Base-by-base conservation (phyloP, 2,888 invertebrate species). In the Cinara cedri region DNA sequence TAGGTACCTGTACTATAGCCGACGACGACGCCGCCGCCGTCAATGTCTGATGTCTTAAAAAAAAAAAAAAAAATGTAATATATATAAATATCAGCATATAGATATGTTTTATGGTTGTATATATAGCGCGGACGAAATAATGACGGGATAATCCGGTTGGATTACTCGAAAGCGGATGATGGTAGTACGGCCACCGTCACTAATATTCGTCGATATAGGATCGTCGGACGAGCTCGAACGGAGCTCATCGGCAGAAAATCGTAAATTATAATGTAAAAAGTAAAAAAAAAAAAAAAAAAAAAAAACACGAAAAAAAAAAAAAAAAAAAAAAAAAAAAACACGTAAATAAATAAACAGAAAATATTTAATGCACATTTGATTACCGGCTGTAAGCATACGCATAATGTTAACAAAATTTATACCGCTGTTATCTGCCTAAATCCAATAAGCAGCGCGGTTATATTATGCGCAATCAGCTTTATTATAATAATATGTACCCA, bases 371-470 rank as follows among this genome's bases (percentile, higher is more conserved):
- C 13, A 14, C 62, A 9, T 34, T 62, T 49, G 46, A 63, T 65
- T 16, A 55, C 55, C 19, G n/a, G n/a, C n/a, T n/a, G n/a, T n/a
- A n/a, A n/a, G n/a, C n/a, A n/a, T n/a, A n/a, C n/a, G n/a, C n/a
- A n/a, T n/a, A n/a, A n/a, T n/a, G n/a, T n/a, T n/a, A n/a, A n/a
- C n/a, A n/a, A n/a, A n/a, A n/a, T 26, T n/a, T 19, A 46, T 24
- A 51, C 49, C 3, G 16, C n/a, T 19, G 76, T 68, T 68, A 68
- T 78, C 76, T 68, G 57, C 57, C 57, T 26, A 76, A 76, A 78
- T 66, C 76, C 76, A 78, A 68, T 68, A 55, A 66, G 51, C 55
- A 76, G 57, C 34, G 34, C 6, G 3, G 6, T 34, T 34, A 34
- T 34, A 34, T n/a, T n/a, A n/a, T n/a, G n/a, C n/a, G n/a, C n/a